A percentile compares a stretch with the other conserved stretches of the same genome.
Evolutionary conservation across 2,113 vertebrate genomes (phyloP).

Genomic region (Engystomops pustulosus): DNA sequence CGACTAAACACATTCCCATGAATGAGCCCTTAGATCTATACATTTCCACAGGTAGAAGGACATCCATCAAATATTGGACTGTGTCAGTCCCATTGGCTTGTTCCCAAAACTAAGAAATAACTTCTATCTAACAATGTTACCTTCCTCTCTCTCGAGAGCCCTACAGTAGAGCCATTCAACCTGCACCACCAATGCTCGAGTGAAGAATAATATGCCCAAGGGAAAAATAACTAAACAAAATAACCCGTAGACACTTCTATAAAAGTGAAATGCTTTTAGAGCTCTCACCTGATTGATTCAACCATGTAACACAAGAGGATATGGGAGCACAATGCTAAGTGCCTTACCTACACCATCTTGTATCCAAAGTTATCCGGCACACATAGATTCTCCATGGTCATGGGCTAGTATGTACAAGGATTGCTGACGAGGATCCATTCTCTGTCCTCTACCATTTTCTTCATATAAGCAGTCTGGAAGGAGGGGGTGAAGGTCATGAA

Average conservation of each 20-base stretch:
- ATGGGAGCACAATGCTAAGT: background rate
- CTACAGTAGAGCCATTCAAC: background rate
- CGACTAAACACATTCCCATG: too few species aligned
- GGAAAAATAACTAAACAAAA: slow-evolving; percentile 12
- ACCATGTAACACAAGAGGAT: slow-evolving; percentile 12
- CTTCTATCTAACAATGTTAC: too few species aligned
- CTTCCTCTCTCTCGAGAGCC: background rate
- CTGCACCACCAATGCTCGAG: background rate
- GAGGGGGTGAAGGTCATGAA: slow-evolving; percentile 81
- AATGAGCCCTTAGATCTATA: too few species aligned
- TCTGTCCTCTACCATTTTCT: slow-evolving; percentile 23
- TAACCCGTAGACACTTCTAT: background rate
- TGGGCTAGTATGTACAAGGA: background rate
- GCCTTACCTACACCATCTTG: background rate
- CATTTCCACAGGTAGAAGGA: too few species aligned
- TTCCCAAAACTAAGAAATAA: too few species aligned
- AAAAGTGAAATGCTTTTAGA: slow-evolving; percentile 21
- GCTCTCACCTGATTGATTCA: background rate
- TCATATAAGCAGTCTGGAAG: slow-evolving; percentile 75
- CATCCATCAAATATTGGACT: too few species aligned
- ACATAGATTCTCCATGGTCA: slow-evolving; percentile 9
- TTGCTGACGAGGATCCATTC: slow-evolving; percentile 18
- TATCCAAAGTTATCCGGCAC: background rate
- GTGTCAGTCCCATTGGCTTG: too few species aligned
- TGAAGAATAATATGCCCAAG: background rate